Evolutionary conservation across 2,113 vertebrate genomes (phyloP).

Genomic region (Syngnathoides biaculeatus): DNA sequence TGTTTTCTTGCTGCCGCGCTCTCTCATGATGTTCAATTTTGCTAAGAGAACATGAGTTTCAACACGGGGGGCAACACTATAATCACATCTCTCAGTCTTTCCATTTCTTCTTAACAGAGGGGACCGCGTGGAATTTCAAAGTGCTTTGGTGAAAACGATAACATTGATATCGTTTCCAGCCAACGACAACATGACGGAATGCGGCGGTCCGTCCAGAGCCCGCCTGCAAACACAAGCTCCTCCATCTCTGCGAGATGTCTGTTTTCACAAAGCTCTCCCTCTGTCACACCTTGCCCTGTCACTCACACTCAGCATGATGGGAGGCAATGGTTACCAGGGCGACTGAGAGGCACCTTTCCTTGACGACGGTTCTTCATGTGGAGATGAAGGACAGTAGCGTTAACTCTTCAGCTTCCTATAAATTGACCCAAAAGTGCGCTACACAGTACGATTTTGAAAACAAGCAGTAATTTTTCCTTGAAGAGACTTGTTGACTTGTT

Average conservation of each 20-base stretch:
- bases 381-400: constrained; percentile 62
- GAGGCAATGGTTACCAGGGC: constrained; percentile 68
- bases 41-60: constrained; percentile 12
- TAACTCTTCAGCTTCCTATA: constrained; percentile 59
- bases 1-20: constrained; percentile 14
- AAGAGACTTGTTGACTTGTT: constrained; percentile 28
- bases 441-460: not conserved
- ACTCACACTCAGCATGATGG: constrained; percentile 66
- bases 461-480: constrained; percentile 14
- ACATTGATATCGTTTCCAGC: constrained; percentile 4
- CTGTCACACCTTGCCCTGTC: constrained; percentile 66
- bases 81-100: constrained; percentile 19
- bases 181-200: constrained; percentile 3
- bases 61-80: constrained; percentile 9
- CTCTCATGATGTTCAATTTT: constrained; percentile 20
- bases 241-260: constrained; percentile 47
- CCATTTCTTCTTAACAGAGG: not conserved
- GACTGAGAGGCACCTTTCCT: constrained; percentile 66
- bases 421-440: constrained; percentile 32
- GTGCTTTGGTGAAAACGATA: constrained; percentile 1
- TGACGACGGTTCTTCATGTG: constrained; percentile 61
- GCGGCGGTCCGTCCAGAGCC: not conserved
- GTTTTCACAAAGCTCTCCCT: constrained; percentile 51
- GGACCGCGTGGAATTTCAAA: not conserved
- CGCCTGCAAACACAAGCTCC: constrained; percentile 10